Base-by-base conservation (phyloP, 2,888 invertebrate species). In the Erynnis tages region DNA sequence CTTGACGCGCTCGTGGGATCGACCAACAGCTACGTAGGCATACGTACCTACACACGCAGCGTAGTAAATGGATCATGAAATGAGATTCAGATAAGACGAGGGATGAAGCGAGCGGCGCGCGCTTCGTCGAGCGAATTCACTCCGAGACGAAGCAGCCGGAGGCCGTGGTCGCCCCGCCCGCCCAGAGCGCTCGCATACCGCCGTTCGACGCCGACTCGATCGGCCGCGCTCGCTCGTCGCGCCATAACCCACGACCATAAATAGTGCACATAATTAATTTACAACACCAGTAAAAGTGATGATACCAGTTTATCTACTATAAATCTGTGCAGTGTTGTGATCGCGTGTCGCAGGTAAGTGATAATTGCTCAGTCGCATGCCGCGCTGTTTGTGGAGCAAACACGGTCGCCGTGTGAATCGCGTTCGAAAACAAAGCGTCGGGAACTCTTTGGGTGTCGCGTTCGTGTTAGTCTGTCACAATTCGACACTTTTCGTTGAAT, bases 271-370 rank as follows among this genome's bases (percentile, higher is more conserved):
- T 79, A 78, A 87, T 84, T 84, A 85, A 84, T 85, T 84, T 84
- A 86, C 76, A 82, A 80, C 83, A 76, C 71, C 76, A 84, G 80
- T 86, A 82, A 84, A 82, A 85, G 88, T 89, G 88, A 89, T 88
- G 82, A 85, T 85, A 83, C 79, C 70, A 79, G 84, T 86, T 87
- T 84, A 86, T 86, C 81, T 83, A 82, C 88, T 75, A 82, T 87
- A 85, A 86, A 88, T 82, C 84, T 82, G 84, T 82, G 79, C 74
- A 76, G 85, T 85, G 83, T 79, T 78, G 85, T 84, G 86, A 79
- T 85, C 83, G 79, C 82, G 77, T 80, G 83, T 88, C 82, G 69
- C 87, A 87, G 89, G 89, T 89, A 84, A 88, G 89, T 88, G 88
- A 80, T 88, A 87, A 88, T 88, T 88, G 84, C 70, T 80, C 74